Percentiles rank a stretch among this genome's conserved stretches.
Evolutionary conservation across 92 coral and sea anemone genomes (phyloP).

Genomic region (Epizoanthus ramosus): DNA sequence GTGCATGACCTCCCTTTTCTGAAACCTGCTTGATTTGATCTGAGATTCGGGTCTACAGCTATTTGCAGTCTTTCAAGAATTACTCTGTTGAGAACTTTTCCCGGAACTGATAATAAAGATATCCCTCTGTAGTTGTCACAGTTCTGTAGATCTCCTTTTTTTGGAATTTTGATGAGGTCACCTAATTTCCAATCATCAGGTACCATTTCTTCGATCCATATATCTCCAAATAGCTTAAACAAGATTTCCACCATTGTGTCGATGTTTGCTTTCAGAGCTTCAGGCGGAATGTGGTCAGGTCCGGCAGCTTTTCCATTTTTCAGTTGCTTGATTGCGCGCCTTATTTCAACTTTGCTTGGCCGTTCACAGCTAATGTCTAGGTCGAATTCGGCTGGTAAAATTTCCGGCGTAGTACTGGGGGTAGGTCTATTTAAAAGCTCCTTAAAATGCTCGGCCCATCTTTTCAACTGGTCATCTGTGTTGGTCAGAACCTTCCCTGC

Average conservation of each 20-base stretch:
- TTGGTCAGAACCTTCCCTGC: conserved; percentile 18
- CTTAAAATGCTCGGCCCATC: conserved; percentile 50
- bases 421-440: conserved; percentile 42
- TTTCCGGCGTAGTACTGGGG: conserved; percentile 35
- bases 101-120: conserved; percentile 29
- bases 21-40: conserved; percentile 42
- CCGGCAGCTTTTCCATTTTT: conserved; percentile 49
- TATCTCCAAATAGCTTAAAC: conserved; percentile 9
- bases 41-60: conserved; percentile 6
- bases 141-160: conserved; percentile 26
- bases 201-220: conserved; percentile 32
- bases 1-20: conserved; percentile 38
- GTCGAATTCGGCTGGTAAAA: conserved; percentile 33
- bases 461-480: conserved; percentile 39
- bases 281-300: conserved; percentile 29
- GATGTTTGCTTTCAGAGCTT: conserved; percentile 29
- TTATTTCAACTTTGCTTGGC: conserved; percentile 36
- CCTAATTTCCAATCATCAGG: conserved; percentile 50
- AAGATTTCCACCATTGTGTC: conserved; percentile 28
- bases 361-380: conserved; percentile 40
- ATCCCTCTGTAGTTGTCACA: conserved; percentile 33
- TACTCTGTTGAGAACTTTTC: conserved; percentile 23
- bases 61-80: conserved; percentile 19
- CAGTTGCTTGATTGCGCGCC: conserved; percentile 20
- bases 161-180: conserved; percentile 20